Percentiles rank a stretch among this genome's conserved stretches.
Evolutionary conservation across 1,140 invertebrate genomes (phyloP).

Genomic region (Homarus americanus): DNA sequence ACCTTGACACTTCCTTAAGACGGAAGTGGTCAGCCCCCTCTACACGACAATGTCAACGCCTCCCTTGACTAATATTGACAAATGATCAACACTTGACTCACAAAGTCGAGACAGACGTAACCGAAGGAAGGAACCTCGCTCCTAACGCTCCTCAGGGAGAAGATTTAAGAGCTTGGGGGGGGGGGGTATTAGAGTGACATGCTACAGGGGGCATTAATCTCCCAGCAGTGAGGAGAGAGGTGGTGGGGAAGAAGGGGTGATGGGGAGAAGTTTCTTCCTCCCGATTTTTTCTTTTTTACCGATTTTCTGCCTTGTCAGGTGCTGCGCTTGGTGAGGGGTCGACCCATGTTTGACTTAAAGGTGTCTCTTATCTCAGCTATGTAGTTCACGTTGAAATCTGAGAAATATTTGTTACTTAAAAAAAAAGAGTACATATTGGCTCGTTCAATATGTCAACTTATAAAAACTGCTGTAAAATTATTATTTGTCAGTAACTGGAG

Average conservation of each 20-base stretch:
- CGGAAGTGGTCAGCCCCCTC: not conserved
- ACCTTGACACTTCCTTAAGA: too few relatives aligned
- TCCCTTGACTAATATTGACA: not conserved
- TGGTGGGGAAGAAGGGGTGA: too few relatives aligned
- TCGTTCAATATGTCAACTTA: too few relatives aligned
- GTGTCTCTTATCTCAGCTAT: too few relatives aligned
- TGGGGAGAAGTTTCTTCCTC: not conserved
- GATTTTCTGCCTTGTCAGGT: too few relatives aligned
- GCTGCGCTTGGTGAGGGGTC: too few relatives aligned
- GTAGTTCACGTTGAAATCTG: too few relatives aligned
- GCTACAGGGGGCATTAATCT: not conserved
- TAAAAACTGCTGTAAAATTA: too few relatives aligned
- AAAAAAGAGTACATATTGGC: too few relatives aligned
- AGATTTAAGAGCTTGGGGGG: not conserved
- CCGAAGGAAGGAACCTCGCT: not conserved
- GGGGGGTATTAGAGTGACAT: not conserved
- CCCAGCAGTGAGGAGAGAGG: not conserved
- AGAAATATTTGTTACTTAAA: too few relatives aligned
- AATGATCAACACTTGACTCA: not conserved
- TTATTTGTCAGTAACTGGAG: too few relatives aligned
- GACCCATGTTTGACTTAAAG: too few relatives aligned
- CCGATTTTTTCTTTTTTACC: not conserved
- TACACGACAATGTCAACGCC: not conserved
- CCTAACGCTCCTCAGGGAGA: not conserved
- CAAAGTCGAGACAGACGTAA: not conserved